Base-by-base conservation (phyloP, 2,797 vertebrate species). In the Synaphobranchus kaupii region DNA sequence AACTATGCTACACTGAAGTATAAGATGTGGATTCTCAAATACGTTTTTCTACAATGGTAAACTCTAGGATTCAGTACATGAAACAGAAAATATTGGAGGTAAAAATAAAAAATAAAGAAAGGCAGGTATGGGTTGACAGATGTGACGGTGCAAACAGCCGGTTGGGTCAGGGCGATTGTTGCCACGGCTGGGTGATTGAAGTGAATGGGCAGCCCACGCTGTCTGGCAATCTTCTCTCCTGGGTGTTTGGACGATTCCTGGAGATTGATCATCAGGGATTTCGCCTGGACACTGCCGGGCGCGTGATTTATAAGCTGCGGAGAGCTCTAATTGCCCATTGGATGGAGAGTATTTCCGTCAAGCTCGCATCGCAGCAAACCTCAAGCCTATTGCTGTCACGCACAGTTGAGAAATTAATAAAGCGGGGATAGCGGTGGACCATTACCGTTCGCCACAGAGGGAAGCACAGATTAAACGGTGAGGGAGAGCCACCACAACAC, bases 211-310 rank as follows among this genome's bases (percentile, higher is more conserved):
- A 56, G 50, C 52, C 73, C 81, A 83, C n/a, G 1, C 84, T n/a
- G 39, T n/a, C 56, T 63, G 84, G 39, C 25, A n/a, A 25, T n/a
- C 44, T 76, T 12, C 25, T 15, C 47, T 48, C 39, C 56, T 22
- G 44, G 73, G 56, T 54, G 58, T 56, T 28, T 28, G 71, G 83
- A 73, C 8, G 31, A 71, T 5, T 50, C 68, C 66, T 47, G 54
- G 68, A 87, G 71, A 84, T 31, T 56, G 58, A 84, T 84, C 44
- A 60, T 28, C 39, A 48, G 58, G 58, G 22, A 85, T 85, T 85
- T 85, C n/a, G 56, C 84, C 34, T 2, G 52, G 7, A 31, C 66
- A 84, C 28, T 60, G 5, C 52, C 48, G 52, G 56, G 83, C 25
- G 39, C 58, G 48, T 66, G 66, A 84, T 84, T 73, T 73, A 68